phyloP scores from a whole-genome alignment of 2,888 invertebrate species.

The Troilus luridus region DNA sequence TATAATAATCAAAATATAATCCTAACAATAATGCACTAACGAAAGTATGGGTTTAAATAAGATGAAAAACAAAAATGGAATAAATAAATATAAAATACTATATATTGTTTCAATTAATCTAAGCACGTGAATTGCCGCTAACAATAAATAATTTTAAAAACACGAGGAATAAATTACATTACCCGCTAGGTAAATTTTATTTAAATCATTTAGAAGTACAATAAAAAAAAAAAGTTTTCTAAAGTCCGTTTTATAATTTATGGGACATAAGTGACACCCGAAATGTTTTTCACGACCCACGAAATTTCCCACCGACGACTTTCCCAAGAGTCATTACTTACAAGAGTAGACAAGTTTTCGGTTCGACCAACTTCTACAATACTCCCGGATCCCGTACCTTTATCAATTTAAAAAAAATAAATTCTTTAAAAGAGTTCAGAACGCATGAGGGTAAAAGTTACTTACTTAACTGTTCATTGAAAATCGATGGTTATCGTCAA shows the following conservation, averaged over 20 bases:
- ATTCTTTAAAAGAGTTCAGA: neutral
- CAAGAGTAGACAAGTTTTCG: neutral
- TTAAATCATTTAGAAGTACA: neutral
- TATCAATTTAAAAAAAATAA: neutral
- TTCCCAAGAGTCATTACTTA: neutral
- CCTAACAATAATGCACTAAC: too few species aligned
- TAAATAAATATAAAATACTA: too few species aligned
- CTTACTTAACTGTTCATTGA: too few species aligned
- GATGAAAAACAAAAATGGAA: too few species aligned
- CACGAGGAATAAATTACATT: too few species aligned
- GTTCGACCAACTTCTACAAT: neutral
- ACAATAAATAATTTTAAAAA: too few species aligned
- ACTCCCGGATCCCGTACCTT: neutral
- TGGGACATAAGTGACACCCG: neutral
- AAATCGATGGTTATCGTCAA: too few species aligned
- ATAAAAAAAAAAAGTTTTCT: neutral
- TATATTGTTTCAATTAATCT: too few species aligned
- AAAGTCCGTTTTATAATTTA: neutral
- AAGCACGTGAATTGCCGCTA: too few species aligned
- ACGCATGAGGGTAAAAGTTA: neutral
- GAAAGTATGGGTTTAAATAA: too few species aligned
- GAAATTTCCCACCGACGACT: neutral
- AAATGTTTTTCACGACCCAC: neutral
- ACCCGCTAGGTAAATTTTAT: too few species aligned
- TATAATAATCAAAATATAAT: too few species aligned